phyloP scores from a whole-genome alignment of 2,888 invertebrate species.

The Morpho deidamia region DNA sequence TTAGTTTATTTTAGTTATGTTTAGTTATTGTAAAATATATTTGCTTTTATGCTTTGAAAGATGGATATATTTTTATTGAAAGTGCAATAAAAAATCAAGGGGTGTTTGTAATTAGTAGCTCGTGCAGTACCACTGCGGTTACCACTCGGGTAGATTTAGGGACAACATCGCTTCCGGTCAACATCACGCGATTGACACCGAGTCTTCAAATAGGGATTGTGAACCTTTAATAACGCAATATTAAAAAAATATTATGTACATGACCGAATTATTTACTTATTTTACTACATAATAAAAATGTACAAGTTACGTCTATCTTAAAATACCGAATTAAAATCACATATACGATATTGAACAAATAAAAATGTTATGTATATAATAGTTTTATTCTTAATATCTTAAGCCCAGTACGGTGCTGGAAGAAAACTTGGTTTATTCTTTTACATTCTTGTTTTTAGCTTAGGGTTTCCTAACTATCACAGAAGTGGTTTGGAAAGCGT shows the following conservation, averaged over 20 bases:
- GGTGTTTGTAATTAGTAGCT: conserved; percentile 48
- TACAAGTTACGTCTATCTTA: too few relatives aligned
- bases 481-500: too few relatives aligned
- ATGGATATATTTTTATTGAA: conserved; percentile 16
- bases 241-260: not conserved
- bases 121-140: conserved; percentile 38
- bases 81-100: conserved; percentile 28
- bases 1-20: too few relatives aligned
- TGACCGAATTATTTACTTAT: too few relatives aligned
- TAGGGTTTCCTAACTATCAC: too few relatives aligned
- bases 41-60: not conserved
- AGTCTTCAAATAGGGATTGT: conserved; percentile 28
- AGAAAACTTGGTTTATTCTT: too few relatives aligned
- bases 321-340: too few relatives aligned
- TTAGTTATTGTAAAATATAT: not conserved
- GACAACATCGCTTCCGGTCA: conserved; percentile 49
- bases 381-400: too few relatives aligned
- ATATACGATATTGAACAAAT: too few relatives aligned
- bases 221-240: conserved; percentile 28
- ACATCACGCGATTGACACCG: conserved; percentile 45
- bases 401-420: too few relatives aligned
- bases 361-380: not conserved
- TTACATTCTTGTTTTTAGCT: too few relatives aligned
- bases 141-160: conserved; percentile 43
- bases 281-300: too few relatives aligned